phyloP scores from a whole-genome alignment of 2,888 invertebrate genomes.

The Limnephilus rhombicus region DNA sequence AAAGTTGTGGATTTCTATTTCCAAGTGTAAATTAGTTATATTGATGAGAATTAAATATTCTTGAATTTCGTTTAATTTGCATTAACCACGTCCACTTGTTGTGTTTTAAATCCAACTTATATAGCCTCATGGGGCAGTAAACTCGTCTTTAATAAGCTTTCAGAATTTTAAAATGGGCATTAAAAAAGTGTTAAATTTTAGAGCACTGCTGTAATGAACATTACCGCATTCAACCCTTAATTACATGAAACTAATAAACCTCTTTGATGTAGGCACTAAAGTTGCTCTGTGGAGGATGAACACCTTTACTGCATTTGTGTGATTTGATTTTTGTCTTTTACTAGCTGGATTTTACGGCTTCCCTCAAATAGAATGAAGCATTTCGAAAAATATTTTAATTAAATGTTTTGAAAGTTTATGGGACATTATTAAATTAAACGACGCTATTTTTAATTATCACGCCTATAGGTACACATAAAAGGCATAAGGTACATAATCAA shows the following conservation, averaged over 20 bases:
- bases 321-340: neutral
- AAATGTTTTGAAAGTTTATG: neutral
- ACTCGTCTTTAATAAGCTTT: neutral
- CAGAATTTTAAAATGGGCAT: conserved; percentile 5
- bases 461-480: neutral
- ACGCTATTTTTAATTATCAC: neutral
- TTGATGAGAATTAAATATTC: conserved; percentile 62
- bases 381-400: neutral
- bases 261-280: conserved; percentile 1
- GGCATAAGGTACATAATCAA: too few species aligned
- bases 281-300: neutral
- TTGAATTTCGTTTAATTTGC: conserved; percentile 61
- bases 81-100: neutral
- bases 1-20: conserved; percentile 41
- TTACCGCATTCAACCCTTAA: conserved; percentile 17
- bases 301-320: neutral
- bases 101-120: neutral
- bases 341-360: neutral
- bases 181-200: conserved; percentile 37
- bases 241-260: conserved; percentile 19
- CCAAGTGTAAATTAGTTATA: conserved; percentile 58
- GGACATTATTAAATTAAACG: neutral
- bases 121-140: conserved; percentile 11
- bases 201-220: conserved; percentile 5
- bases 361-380: neutral